Base-by-base conservation (phyloP, 2,888 invertebrate species). In the Drosophila austrosaltans region DNA sequence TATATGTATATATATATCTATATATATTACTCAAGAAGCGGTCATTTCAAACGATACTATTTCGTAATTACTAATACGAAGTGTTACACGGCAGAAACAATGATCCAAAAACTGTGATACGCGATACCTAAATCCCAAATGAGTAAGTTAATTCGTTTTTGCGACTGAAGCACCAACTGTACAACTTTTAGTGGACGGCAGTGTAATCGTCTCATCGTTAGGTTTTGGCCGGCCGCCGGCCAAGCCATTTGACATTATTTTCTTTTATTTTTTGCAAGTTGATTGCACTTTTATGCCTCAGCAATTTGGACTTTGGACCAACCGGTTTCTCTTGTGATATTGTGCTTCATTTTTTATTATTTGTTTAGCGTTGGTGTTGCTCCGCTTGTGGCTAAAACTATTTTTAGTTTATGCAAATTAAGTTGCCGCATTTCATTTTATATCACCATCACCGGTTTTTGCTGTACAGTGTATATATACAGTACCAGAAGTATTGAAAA, bases 221-320 rank as follows among this genome's bases (percentile, higher is more conserved):
- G 30, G 10, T 56, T 58, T 63, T 70, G 53, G 64, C 61, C 61
- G 66, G 36, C 32, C 30, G 53, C 44, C 30, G 53, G 30, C 77
- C 48, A 48, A 48, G 48, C 48, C 48, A 64, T 64, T 70, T 72
- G 66, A 56, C 72, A 66, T 42, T 70, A 71, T 56, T 68, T 48
- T 63, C 48, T 75, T 69, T 73, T 75, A 63, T 75, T 71, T 65
- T 68, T 65, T 48, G 62, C 69, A 69, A 88, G 83, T 83, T 83
- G 86, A 88, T 73, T 83, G 83, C 88, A 88, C 88, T 88, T 81
- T 74, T 65, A 59, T 69, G 74, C 65, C 61, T 65, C 62, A 58
- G 56, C 60, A 71, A 60, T 30, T 59, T 88, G 88, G 88, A 83
- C 83, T 83, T 83, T 88, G 86, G 60, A 64, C 78, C 25, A 63